Evolutionary conservation across 2,797 vertebrate genomes (phyloP), one percentile per base, ranked within the genome.

Genomic region (Gorsachius magnificus): DNA sequence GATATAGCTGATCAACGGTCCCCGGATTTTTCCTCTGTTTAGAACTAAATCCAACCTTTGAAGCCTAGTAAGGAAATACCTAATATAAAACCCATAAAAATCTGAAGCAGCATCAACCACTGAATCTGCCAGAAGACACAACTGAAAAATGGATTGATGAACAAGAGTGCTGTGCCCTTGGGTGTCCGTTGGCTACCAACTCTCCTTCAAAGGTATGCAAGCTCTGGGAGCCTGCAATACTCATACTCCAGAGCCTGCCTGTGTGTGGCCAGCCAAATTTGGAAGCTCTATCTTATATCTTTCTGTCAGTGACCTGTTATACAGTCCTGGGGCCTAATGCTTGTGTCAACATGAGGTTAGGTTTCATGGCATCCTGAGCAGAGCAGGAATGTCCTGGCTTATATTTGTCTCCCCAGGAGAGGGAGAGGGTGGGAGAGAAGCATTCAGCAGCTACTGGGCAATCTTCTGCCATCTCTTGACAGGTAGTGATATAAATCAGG

Each of bases 261-360:
- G 97, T 97, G 96, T 97, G 97, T 96, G 97, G 96, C 91, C 96
- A 93, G 82, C 72, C n/a, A 4, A 96, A 93, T 95, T 97, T 97
- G 93, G 91, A 74, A 95, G 95, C 90, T 95, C 90, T 96, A 94
- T 95, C 94, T 96, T 96, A 85, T 38, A 95, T 96, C 91, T 95
- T 95, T 90, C 95, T 94, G 95, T 95, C 97, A 97, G 90, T 97
- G 96, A 95, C 95, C 95, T 97, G 91, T 97, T 97, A 96, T 63
- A 95, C 94, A 94, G 90, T 96, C 95, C 94, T 92, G 93, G 91
- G 88, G 91, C 90, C 87, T 97, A 97, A 96, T 96, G 96, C 96
- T 96, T 97, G 83, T 97, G 95, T 97, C 97, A 98, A 97, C 96
- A 97, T 82, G 54, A 96, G 96, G 88, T 97, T 97, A 96, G 87